A percentile compares a stretch with the other conserved stretches of the same genome.
phyloP scores from a whole-genome alignment of 2,888 invertebrate species.

The Biston betularia region DNA sequence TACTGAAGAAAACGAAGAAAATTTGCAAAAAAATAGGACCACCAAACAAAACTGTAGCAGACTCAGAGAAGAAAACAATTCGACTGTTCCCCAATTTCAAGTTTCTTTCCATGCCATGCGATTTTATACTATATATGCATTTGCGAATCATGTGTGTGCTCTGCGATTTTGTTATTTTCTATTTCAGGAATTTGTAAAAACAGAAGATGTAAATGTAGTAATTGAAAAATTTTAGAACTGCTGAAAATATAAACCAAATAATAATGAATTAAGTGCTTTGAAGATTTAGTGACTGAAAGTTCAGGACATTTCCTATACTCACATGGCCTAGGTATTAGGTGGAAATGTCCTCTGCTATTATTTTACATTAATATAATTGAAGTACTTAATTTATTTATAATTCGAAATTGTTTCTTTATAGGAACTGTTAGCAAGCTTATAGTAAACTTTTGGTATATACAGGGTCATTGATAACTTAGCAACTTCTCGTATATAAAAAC shows the following conservation, averaged over 20 bases:
- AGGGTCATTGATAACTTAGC: too few relatives aligned
- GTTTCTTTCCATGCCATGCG: constrained; percentile 37
- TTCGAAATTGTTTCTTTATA: not conserved
- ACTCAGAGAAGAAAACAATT: not conserved
- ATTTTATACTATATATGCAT: constrained; percentile 41
- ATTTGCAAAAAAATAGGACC: not conserved
- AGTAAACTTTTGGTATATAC: too few relatives aligned
- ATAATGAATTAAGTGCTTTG: too few relatives aligned
- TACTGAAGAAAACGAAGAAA: not conserved
- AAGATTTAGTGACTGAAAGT: too few relatives aligned
- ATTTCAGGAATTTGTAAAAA: constrained; percentile 29
- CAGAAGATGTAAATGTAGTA: not conserved
- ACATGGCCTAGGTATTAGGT: too few relatives aligned
- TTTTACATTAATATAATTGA: too few relatives aligned
- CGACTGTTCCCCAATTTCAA: not conserved
- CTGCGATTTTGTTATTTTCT: constrained; percentile 53
- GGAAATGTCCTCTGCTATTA: too few relatives aligned
- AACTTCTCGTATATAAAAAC: too few relatives aligned
- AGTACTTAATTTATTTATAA: too few relatives aligned
- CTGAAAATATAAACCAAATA: too few relatives aligned
- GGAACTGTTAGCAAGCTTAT: too few relatives aligned
- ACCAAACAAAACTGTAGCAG: not conserved
- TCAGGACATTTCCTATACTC: too few relatives aligned
- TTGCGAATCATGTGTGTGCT: constrained; percentile 55
- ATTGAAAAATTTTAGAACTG: not conserved